Evolutionary conservation across 2,113 vertebrate genomes (phyloP), one percentile per base, ranked within the genome.

Genomic region (Callipepla squamata): DNA sequence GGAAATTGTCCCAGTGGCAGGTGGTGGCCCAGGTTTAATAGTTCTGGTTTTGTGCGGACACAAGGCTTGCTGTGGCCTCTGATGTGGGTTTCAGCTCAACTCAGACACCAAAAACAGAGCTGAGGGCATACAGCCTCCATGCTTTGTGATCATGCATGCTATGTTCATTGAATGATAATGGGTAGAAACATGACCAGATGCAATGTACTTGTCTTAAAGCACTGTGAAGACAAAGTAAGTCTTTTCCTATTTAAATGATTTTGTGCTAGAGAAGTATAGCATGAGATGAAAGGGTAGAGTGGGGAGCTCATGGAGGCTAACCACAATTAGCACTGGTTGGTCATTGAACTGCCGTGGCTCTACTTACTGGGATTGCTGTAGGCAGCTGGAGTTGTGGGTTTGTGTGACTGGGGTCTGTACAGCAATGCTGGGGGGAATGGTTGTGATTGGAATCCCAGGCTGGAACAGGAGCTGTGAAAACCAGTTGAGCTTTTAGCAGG

Each of bases 11-110:
- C 44, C 11, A 42, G 50, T 58, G 30, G 45, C 2, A 4, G 19
- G 25, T 48, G 76, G 17, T 62, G 0, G 0, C 15, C 44, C 0
- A 2, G 30, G 15, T 30, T 11, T 82, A 22, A 45, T 38, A 50
- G 68, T 13, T 38, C n/a, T 2, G 1, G 6, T 42, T 90, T 70
- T 78, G 42, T 63, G 34, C 1, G 1, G 9, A 34, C 7, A 1
- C 0, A 1, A 36, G 14, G 58, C 30, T 53, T 32, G 63, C 38
- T 3, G 5, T 53, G 50, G 9, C 34, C 23, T 84, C 21, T 42
- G 26, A 40, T 28, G 2, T 67, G 73, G 36, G 4, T 86, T 75
- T 86, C 18, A 11, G 17, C 42, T 80, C 30, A 1, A 7, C 2
- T 0, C 32, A 38, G 18, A 22, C 26, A 25, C 38, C 21, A 58